Base-by-base conservation (phyloP, 2,888 invertebrate species). In the Papilio gigon region DNA sequence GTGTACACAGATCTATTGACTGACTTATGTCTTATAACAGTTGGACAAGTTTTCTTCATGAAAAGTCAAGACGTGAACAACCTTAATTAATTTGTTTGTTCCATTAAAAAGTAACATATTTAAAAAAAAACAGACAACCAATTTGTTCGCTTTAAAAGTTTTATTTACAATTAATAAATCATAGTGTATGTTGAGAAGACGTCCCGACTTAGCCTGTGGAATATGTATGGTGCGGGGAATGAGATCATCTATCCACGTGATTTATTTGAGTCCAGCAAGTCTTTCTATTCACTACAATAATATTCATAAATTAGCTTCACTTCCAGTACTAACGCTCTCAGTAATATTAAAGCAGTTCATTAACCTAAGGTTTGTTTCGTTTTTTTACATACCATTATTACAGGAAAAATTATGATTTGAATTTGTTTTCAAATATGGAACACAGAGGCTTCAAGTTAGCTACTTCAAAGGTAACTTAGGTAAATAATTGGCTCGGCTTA, bases 231-330 rank as follows among this genome's bases (percentile, higher is more conserved):
- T n/a, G 40, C 44, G n/a, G 42, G 58, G 44, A 65, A 58, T 35
- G 35, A 59, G 59, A 65, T 65, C 42, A 65, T 47, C 33, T 30
- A 42, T 65, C 65, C 33, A 17, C 35, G 59, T 59, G 65, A 65
- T 65, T 65, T 65, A 65, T 65, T 42, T n/a, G 22, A 35, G 44
- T 44, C 35, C 58, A 65, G 44, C 59, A 59, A 58, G 42, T 65
- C 65, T 35, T 35, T 44, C 65, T 65, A 47, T 65, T 33, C 65
- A 59, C 30, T 14, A 59, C 42, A 56, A 33, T 44, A 59, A 33
- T 42, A 65, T 58, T 22, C n/a, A 64, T 65, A 59, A 65, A 65
- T 65, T 65, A 65, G 33, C n/a, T 37, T n/a, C 40, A 60, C 37
- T 22, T 60, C 14, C 11, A 37, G 59, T 60, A 35, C 35, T 25